These are phyloP conservation scores for Cyclopterus lumpus DNA, from an alignment of 2,797 vertebrate species.

Conservation along the genomic window DNA sequence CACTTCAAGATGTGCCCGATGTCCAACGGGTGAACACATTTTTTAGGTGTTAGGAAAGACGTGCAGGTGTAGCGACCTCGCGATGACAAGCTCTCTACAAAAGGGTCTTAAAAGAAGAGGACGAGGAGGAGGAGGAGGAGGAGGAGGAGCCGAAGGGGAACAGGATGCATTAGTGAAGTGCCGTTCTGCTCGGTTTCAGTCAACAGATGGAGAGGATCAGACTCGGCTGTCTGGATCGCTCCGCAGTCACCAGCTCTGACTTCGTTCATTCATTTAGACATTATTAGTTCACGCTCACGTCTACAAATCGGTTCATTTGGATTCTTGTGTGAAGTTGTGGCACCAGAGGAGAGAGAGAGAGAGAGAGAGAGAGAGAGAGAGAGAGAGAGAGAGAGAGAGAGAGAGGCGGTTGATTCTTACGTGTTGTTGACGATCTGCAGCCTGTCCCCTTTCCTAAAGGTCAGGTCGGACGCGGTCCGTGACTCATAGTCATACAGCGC, in stretches of 20 bases:
- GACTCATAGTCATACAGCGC: slow-evolving; percentile 98
- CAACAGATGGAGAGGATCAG: slow-evolving; percentile 60
- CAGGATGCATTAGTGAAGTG: slow-evolving; percentile 40
- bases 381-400: slow-evolving; percentile 5
- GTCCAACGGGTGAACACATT: not conserved
- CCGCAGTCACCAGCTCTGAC: slow-evolving; percentile 31
- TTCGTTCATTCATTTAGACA: slow-evolving; percentile 46
- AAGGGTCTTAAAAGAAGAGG: slow-evolving; percentile 35
- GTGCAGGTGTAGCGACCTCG: not conserved
- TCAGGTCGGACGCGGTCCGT: slow-evolving; percentile 93
- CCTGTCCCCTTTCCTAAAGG: slow-evolving; percentile 96
- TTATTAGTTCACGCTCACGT: not conserved
- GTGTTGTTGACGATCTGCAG: slow-evolving; percentile 99
- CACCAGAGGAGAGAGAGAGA: not conserved
- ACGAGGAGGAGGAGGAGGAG: slow-evolving; percentile 15
- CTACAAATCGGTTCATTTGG: slow-evolving; percentile 39
- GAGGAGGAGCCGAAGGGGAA: slow-evolving; percentile 24
- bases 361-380: not conserved
- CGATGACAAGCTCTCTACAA: slow-evolving; percentile 2
- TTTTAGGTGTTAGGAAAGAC: slow-evolving; percentile 9
- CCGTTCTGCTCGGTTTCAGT: slow-evolving; percentile 40
- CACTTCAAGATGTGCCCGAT: slow-evolving; percentile 1
- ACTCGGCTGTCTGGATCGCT: slow-evolving; percentile 32
- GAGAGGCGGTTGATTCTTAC: slow-evolving; percentile 83
- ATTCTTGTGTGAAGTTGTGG: slow-evolving; percentile 11